Evolutionary conservation across 2,888 invertebrate genomes (phyloP), one percentile per base, ranked within the genome.

Genomic region (Ametastegia equiseti): DNA sequence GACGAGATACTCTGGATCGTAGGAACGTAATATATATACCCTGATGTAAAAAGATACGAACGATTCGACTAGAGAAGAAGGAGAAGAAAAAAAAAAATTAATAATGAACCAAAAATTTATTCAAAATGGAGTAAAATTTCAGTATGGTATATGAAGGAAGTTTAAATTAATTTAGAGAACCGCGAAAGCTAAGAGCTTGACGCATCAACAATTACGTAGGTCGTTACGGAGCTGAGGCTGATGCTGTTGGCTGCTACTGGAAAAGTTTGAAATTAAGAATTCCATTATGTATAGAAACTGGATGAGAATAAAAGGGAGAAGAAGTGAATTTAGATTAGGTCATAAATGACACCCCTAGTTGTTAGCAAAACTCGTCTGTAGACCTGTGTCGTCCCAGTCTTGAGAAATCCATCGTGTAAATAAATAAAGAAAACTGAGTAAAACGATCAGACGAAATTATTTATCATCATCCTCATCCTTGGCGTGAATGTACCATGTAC

Each of bases 261-360:
- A 71, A 71, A 75, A 75, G 50, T 75, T 75, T 75, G 30, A 36
- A 54, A 75, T 75, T 50, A 75, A 75, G 75, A 75, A 75, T 75
- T 75, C 75, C 54, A 75, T 75, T 54, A 67, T 67, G 7, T 7
- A 27, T 9, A 33, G 36, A 67, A 15, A n/a, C 3, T 54, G 30
- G 30, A 11, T 27, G 30, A 60, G 30, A 54, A 50, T 50, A 27
- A 54, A 19, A 23, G 23, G n/a, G 42, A 42, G 63, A 30, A 63
- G 63, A 30, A 63, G 75, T 54, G 75, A 75, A 75, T 75, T 75
- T 75, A 75, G 50, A 75, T 75, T 54, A 54, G 75, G 50, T 75
- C 75, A 75, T 75, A 75, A 75, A 75, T 75, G 75, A 75, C 75
- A 75, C 75, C 54, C 50, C 36, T 23, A 23, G 54, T 54, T 19